phyloP scores from a whole-genome alignment of 2,113 vertebrate species.

The Gobiocypris rarus region DNA sequence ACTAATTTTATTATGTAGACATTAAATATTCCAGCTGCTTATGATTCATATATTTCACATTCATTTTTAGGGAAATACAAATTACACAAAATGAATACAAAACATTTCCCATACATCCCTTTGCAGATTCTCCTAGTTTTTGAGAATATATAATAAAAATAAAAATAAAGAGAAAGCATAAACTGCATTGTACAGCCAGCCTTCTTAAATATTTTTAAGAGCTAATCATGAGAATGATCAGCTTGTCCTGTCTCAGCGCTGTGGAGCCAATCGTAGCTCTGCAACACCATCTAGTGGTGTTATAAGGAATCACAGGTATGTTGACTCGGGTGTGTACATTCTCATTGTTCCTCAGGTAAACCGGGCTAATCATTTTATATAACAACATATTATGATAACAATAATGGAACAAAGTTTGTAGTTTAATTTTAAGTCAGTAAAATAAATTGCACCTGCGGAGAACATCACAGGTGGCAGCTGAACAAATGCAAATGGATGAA shows the following conservation, averaged over 20 bases:
- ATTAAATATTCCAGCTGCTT: background rate
- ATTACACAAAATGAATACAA: background rate
- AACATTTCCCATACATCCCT: background rate
- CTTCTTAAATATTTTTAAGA: background rate
- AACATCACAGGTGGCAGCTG: background rate
- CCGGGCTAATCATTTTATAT: background rate
- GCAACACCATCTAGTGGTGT: conserved; percentile 47
- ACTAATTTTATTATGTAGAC: background rate
- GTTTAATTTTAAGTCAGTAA: conserved; percentile 19
- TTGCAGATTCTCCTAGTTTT: background rate
- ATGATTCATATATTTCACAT: background rate
- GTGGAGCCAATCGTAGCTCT: background rate
- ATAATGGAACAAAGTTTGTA: background rate
- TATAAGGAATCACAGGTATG: background rate
- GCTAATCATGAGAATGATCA: background rate
- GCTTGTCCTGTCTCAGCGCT: background rate
- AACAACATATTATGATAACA: conserved; percentile 2
- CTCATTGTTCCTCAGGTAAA: background rate
- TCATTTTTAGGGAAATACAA: background rate
- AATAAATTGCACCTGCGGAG: conserved; percentile 32
- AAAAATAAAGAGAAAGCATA: background rate
- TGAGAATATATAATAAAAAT: background rate
- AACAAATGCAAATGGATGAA: conserved; percentile 7
- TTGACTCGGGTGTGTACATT: background rate
- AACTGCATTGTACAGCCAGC: background rate